phyloP scores from a whole-genome alignment of 1,140 invertebrate genomes.

The Trichoplusia ni region DNA sequence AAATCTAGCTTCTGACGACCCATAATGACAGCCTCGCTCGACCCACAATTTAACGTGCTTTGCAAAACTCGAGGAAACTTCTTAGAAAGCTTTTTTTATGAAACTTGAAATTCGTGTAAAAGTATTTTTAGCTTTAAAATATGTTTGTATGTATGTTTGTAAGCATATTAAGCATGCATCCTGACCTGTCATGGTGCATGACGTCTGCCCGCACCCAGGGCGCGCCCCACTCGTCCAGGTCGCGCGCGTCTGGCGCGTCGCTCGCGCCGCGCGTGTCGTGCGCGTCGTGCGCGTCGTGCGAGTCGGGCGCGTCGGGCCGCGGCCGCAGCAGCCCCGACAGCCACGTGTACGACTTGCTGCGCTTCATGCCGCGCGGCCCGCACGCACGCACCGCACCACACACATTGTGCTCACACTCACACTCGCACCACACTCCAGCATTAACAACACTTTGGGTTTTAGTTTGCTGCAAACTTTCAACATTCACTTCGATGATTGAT shows the following conservation, averaged over 20 bases:
- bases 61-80: no score
- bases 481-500: neutral
- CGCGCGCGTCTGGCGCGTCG: constrained; percentile 45
- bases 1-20: no score
- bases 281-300: constrained; percentile 75
- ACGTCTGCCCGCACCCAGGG: constrained; percentile 66
- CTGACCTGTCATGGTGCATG: constrained; percentile 62
- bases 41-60: no score
- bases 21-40: no score
- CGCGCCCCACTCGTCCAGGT: constrained; percentile 67
- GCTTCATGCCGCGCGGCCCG: constrained; percentile 55
- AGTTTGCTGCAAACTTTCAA: no score
- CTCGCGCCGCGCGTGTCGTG: neutral
- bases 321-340: constrained; percentile 70
- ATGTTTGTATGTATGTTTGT: no score
- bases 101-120: no score
- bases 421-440: no score
- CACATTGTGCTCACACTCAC: constrained; percentile 1
- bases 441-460: no score
- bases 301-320: constrained; percentile 34
- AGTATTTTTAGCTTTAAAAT: no score
- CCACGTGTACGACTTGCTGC: constrained; percentile 77
- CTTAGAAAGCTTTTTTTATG: no score
- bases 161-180: neutral
- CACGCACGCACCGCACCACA: constrained; percentile 29